Evolutionary conservation across 2,113 vertebrate genomes (phyloP), one percentile per base, ranked within the genome.

Genomic region (Osmerus eperlanus): DNA sequence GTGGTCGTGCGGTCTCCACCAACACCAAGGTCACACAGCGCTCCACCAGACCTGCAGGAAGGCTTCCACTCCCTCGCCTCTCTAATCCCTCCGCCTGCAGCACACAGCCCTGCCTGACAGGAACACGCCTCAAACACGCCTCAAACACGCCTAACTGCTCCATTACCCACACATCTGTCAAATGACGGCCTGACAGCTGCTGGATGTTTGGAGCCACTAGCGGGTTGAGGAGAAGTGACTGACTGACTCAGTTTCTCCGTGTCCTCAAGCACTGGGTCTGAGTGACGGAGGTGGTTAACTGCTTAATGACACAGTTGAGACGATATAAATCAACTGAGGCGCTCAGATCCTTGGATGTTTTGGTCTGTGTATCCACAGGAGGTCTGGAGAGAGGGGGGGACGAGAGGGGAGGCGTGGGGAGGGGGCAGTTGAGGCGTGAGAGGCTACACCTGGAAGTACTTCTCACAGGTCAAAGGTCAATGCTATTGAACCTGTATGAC

Each of bases 401-500:
- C 32, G 41, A 19, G n/a, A 28, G 47, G 36, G 29, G 70, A 25
- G 69, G 62, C 18, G 60, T 1, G 74, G 80, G 65, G 59, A 15
- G 25, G 69, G 9, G 29, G 76, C 23, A 29, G 32, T 13, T 41
- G 32, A 81, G 74, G 80, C 77, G 72, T 69, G 88, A 91, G 85
- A 80, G 76, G 75, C 51, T 41, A 85, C 92, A 93, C 92, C 91
- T 93, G 92, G 89, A 92, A 91, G 88, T 78, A 89, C 91, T 92
- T 91, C 78, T 86, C 25, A 15, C 5, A 67, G 88, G 91, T 90
- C 89, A 86, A 29, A 87, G 90, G 88, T 91, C 89, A 81, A 77
- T 69, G 76, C 85, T 82, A 82, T 92, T 90, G 86, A 90, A 90
- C 84, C 81, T 83, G 90, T 89, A 87, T 91, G 89, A 91, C 88